Evolutionary conservation across 1,140 invertebrate species (phyloP), one percentile per base, ranked within the genome.

Genomic region (Episyrphus balteatus): DNA sequence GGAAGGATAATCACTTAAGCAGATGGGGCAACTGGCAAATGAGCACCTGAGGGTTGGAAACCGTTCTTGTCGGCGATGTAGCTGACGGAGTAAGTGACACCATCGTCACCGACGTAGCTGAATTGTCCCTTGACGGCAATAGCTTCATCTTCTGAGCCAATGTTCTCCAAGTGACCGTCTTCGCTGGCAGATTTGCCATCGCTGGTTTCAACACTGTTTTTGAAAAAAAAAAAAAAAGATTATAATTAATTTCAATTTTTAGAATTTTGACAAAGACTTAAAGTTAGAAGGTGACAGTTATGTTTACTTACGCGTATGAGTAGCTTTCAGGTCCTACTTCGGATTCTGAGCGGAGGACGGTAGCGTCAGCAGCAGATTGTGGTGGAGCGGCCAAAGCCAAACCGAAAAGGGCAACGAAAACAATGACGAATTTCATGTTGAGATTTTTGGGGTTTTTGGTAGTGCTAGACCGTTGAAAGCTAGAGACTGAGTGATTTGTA

Each of bases 51-150:
- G 2, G 81, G 77, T 40, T 76, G 77, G 73, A 82, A 85, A 17
- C 83, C 83, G 49, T 81, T 79, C 58, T 83, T 80, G 58, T 83
- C 80, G 19, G 82, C 81, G 18, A 74, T 62, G 64, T 79, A 84
- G 17, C 66, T 77, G 13, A 83, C 68, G 2, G 72, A 70, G 48
- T 77, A 73, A 5, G 72, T 70, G 15, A 71, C 70, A 17, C 81
- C 82, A 54, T 84, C 79, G 19, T 73, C 72, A 14, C 72, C 74
- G 0, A 75, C 64, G 60, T 79, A 85, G 36, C 71, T 73, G 72
- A 79, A 83, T 14, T 71, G 72, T 21, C 82, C 82, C 50, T 73
- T 70, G 12, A 77, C 78, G 1, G 61, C 62, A 1, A 77, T 57
- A 11, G 69, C 67, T 54, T 75, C 72, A 42, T 77, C 66, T 50